Percentiles rank a stretch among this genome's conserved stretches.
These are phyloP conservation scores for Trachymyrmex septentrionalis DNA, from an alignment of 1,140 invertebrate genomes.

Conservation along the genomic window DNA sequence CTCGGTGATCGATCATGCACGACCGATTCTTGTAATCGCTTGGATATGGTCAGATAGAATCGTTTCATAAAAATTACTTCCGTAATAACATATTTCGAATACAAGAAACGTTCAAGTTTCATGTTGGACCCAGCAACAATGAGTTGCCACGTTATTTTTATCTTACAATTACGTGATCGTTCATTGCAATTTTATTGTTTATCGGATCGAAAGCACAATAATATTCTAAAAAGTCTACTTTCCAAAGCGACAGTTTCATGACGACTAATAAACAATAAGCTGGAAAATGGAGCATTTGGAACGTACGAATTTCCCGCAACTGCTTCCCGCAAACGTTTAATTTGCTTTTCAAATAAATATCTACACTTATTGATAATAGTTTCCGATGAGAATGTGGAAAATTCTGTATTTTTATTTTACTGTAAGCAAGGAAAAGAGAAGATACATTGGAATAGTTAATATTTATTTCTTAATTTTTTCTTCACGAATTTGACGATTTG, in stretches of 20 bases:
- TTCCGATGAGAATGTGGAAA: background rate
- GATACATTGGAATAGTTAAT: background rate
- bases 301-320: conserved; percentile 40
- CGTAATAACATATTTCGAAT: background rate
- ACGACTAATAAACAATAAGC: background rate
- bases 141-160: background rate
- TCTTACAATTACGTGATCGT: background rate
- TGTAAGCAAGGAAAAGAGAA: background rate
- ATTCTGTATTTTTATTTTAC: background rate
- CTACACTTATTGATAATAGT: background rate
- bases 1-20: conserved; percentile 5
- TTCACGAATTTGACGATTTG: background rate
- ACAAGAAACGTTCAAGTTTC: background rate
- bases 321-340: background rate
- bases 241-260: background rate
- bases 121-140: background rate
- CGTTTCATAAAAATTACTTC: background rate
- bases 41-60: background rate
- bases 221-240: background rate
- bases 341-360: background rate
- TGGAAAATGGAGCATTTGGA: background rate
- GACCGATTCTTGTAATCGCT: conserved; percentile 10
- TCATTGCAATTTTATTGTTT: background rate
- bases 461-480: background rate
- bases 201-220: background rate